These are phyloP conservation scores for Aphelenchoides fujianensis DNA, from an alignment of 1,140 invertebrate genomes.

Conservation along the genomic window DNA sequence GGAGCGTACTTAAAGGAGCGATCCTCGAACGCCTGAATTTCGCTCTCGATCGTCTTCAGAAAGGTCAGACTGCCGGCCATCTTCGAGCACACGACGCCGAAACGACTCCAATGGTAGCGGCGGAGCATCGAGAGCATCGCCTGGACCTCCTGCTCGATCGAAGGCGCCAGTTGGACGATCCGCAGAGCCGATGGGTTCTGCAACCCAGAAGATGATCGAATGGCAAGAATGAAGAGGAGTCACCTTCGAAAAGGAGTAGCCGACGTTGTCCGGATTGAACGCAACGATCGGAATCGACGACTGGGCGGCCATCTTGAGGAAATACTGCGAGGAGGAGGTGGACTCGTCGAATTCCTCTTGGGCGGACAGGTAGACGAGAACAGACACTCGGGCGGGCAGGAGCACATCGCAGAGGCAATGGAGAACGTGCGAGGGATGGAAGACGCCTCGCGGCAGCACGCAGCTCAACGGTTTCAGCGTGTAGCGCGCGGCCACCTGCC, in stretches of 20 bases:
- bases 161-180: constrained; percentile 60
- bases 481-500: constrained; percentile 40
- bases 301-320: constrained; percentile 52
- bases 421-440: constrained; percentile 53
- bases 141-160: constrained; percentile 58
- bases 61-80: constrained; percentile 52
- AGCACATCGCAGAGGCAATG: constrained; percentile 54
- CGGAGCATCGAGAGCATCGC: constrained; percentile 56
- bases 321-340: constrained; percentile 54
- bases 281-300: constrained; percentile 60
- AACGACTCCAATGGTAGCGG: constrained; percentile 55
- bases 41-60: constrained; percentile 44
- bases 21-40: constrained; percentile 44
- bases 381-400: constrained; percentile 40
- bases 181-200: constrained; percentile 42
- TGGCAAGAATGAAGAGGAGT: too few relatives aligned
- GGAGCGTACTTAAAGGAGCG: constrained; percentile 44
- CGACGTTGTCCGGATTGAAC: constrained; percentile 60
- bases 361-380: constrained; percentile 56
- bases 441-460: constrained; percentile 51
- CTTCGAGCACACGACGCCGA: constrained; percentile 56
- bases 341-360: constrained; percentile 45
- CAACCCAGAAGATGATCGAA: constrained; percentile 24
- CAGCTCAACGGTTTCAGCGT: constrained; percentile 49
- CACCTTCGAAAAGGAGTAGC: constrained; percentile 50